Percentiles rank a stretch among this genome's conserved stretches.
phyloP scores from a whole-genome alignment of 2,113 vertebrate genomes.

The Prunella himalayana region DNA sequence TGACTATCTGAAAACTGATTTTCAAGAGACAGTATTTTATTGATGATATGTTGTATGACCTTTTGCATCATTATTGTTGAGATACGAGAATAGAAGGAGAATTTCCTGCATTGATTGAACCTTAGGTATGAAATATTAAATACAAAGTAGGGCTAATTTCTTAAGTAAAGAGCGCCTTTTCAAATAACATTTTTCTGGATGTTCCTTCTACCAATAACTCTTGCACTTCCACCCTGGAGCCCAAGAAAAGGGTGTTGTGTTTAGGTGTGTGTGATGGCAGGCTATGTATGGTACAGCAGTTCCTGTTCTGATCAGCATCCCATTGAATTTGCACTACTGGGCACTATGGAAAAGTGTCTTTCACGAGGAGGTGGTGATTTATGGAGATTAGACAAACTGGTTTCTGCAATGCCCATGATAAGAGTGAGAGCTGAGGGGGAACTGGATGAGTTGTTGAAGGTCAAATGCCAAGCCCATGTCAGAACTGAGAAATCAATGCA shows the following conservation, averaged over 20 bases:
- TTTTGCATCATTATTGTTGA: constrained; percentile 21
- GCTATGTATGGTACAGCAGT: neutral
- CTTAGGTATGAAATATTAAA: neutral
- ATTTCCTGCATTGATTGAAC: constrained; percentile 13
- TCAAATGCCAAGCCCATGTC: neutral
- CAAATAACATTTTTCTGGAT: neutral
- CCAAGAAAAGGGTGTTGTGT: neutral
- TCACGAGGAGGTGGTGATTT: neutral
- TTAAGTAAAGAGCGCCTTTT: neutral
- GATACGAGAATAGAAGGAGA: neutral
- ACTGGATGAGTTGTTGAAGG: neutral
- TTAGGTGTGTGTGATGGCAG: neutral
- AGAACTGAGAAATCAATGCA: neutral
- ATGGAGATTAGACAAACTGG: neutral
- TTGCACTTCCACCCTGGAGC: neutral
- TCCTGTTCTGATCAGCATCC: neutral
- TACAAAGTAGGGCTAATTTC: neutral
- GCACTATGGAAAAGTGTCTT: neutral
- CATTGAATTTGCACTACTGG: neutral
- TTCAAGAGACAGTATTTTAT: constrained; percentile 27
- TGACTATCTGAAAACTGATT: constrained; percentile 40
- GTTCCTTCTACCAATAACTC: neutral
- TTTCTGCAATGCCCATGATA: neutral
- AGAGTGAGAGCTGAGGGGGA: neutral
- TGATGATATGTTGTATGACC: constrained; percentile 30